Conservation (phyloP, 2,888 invertebrate genomes). For the Dicyrtomina minuta region DNA sequence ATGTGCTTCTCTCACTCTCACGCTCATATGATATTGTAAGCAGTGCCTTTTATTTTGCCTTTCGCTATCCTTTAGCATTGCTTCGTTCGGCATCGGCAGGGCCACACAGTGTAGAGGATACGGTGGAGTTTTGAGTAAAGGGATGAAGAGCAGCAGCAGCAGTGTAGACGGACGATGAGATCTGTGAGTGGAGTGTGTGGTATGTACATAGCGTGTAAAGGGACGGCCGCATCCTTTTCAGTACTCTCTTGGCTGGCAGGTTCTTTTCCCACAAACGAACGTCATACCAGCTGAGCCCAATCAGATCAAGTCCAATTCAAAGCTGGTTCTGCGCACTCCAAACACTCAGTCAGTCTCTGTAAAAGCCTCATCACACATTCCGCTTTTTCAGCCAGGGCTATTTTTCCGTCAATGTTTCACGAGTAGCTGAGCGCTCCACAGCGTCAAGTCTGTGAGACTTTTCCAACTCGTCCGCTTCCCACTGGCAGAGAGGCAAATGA, state of each 20-base stretch:
- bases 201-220: too few relatives aligned
- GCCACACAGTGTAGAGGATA: not conserved
- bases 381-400: conserved; percentile 36
- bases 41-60: not conserved
- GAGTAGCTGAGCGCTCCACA: conserved; percentile 44
- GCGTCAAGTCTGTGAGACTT: conserved; percentile 43
- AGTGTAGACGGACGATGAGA: too few relatives aligned
- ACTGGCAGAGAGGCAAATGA: conserved; percentile 40
- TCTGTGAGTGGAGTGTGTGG: too few relatives aligned
- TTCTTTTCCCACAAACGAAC: conserved; percentile 33
- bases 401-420: conserved; percentile 9
- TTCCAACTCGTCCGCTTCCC: conserved; percentile 26
- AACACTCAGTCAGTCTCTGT: conserved; percentile 3
- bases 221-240: too few relatives aligned
- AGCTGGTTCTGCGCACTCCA: conserved; percentile 17
- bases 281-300: conserved; percentile 29
- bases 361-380: conserved; percentile 29
- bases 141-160: not conserved
- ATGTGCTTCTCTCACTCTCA: conserved; percentile 10
- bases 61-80: not conserved
- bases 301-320: conserved; percentile 12
- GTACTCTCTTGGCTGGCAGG: too few relatives aligned
- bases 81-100: not conserved
- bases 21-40: not conserved
- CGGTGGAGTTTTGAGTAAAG: not conserved